phyloP scores from a whole-genome alignment of 2,888 invertebrate genomes.

The Amphipoea lucens region DNA sequence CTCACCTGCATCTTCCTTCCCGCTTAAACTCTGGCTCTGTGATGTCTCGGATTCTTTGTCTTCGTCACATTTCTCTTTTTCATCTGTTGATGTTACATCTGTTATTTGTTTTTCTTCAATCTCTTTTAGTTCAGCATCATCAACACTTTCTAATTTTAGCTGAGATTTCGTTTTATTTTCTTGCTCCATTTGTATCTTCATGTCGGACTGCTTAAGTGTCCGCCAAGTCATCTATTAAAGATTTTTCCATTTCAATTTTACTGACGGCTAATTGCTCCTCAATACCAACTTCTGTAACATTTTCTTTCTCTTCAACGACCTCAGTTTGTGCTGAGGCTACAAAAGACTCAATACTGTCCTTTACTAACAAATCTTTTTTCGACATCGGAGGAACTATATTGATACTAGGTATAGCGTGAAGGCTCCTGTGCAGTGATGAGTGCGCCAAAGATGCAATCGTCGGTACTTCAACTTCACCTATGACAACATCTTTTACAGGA shows the following conservation, averaged over 20 bases:
- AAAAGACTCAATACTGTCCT: constrained; percentile 51
- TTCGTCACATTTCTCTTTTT: neutral
- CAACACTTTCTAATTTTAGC: constrained; percentile 7
- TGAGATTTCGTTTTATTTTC: constrained; percentile 30
- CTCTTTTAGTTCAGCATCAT: constrained; percentile 7
- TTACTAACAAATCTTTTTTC: neutral
- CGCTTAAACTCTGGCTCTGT: neutral
- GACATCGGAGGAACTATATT: constrained; percentile 40
- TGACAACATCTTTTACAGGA: constrained; percentile 64
- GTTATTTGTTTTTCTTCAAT: constrained; percentile 9
- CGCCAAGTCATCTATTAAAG: constrained; percentile 48
- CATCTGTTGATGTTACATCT: neutral
- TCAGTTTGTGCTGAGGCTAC: constrained; percentile 26
- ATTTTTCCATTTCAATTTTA: constrained; percentile 58
- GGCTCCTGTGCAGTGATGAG: constrained; percentile 30
- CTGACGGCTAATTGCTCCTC: constrained; percentile 56
- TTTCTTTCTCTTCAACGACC: constrained; percentile 24
- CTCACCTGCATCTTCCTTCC: neutral
- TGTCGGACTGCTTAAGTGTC: constrained; percentile 19
- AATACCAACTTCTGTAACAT: constrained; percentile 12
- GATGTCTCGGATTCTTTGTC: constrained; percentile 13
- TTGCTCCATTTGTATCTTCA: constrained; percentile 11
- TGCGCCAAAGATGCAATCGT: constrained; percentile 40
- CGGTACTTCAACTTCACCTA: constrained; percentile 65
- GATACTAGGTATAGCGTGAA: constrained; percentile 60